A percentile compares a stretch with the other conserved stretches of the same genome.
phyloP scores from a whole-genome alignment of 2,113 vertebrate species.

The Pimephales promelas region DNA sequence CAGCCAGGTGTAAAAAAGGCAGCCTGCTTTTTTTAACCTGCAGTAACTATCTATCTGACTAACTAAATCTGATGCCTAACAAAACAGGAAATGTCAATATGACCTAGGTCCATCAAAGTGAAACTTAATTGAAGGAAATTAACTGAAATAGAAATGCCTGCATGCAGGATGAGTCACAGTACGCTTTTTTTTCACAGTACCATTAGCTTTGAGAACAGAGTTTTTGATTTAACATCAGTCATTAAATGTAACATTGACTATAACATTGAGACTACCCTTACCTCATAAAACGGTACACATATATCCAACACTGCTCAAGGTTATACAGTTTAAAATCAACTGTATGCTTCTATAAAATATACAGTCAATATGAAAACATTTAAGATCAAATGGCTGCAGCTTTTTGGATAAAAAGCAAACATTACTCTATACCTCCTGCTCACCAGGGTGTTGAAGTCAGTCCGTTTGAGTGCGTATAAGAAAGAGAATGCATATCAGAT shows the following conservation, averaged over 20 bases:
- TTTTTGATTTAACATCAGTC: conserved; percentile 2
- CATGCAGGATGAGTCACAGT: not conserved
- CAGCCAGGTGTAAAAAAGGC: no score
- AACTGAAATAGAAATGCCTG: not conserved
- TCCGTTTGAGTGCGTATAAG: conserved; percentile 93
- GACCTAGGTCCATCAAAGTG: not conserved
- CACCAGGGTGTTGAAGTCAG: conserved; percentile 93
- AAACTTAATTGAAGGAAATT: not conserved
- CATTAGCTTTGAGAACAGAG: conserved; percentile 1
- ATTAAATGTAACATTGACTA: not conserved
- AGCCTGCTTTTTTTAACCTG: not conserved
- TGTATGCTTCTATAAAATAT: conserved; percentile 9
- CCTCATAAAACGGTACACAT: not conserved
- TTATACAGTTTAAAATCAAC: conserved; percentile 16
- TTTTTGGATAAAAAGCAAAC: conserved; percentile 38
- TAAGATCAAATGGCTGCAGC: not conserved
- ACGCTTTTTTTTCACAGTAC: no score
- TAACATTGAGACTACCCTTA: not conserved
- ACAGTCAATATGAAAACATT: not conserved
- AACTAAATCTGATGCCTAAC: not conserved
- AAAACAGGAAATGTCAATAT: not conserved
- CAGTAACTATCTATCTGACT: not conserved
- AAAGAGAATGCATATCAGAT: conserved; percentile 84
- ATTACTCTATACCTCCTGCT: conserved; percentile 95
- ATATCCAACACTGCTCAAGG: not conserved